Evolutionary conservation across 2,888 invertebrate species (phyloP).

Genomic region (Invenusta paracnida): DNA sequence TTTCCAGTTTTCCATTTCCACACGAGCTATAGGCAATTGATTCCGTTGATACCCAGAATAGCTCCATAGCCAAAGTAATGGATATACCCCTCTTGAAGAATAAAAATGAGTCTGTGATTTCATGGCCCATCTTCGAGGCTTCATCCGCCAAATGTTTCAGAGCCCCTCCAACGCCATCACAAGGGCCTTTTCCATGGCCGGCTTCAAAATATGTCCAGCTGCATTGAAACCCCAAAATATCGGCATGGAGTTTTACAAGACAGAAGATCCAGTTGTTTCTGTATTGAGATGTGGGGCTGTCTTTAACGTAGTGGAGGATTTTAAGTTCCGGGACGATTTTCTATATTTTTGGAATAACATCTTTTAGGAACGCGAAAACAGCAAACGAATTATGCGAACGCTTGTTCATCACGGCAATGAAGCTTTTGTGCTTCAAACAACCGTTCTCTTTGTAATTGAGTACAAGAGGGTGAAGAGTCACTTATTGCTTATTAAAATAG

Average conservation of each 20-base stretch:
- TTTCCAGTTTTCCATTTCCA: not conserved
- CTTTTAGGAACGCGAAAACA: not conserved
- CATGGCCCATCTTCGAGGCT: not conserved
- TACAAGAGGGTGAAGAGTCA: constrained; percentile 46
- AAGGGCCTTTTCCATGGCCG: not conserved
- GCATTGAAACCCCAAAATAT: not conserved
- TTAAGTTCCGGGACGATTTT: not conserved
- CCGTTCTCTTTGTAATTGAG: constrained; percentile 40
- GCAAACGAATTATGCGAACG: not conserved
- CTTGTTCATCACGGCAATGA: constrained; percentile 45
- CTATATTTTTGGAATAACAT: not conserved
- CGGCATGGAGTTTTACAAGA: not conserved
- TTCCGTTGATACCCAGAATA: not conserved
- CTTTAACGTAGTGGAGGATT: not conserved
- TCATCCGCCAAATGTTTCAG: not conserved
- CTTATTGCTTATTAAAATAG: not conserved
- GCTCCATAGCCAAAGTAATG: not conserved
- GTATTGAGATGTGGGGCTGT: not conserved
- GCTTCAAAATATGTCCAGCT: not conserved
- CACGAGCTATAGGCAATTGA: not conserved
- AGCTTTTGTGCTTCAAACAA: constrained; percentile 41
- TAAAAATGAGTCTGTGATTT: not conserved
- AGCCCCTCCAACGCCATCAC: not conserved
- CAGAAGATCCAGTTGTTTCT: not conserved
- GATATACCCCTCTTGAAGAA: not conserved